Conservation (phyloP, 1,140 invertebrate genomes). For the Caenorhabditis latens region DNA sequence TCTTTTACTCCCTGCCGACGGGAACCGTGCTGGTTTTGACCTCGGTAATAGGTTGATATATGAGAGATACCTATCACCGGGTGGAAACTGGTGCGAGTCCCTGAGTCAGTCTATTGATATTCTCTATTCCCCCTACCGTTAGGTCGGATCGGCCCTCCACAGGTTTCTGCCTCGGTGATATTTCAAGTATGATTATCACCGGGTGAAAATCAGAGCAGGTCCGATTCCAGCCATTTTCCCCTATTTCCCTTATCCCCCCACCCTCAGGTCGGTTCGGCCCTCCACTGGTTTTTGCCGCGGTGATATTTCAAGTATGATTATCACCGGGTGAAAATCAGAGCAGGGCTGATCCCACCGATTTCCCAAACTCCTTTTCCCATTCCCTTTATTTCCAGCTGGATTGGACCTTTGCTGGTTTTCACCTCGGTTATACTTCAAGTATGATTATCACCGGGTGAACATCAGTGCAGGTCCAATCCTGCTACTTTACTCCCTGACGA, state of each 20-base stretch:
- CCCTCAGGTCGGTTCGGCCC: not conserved
- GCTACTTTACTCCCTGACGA: too few species aligned
- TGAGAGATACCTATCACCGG: too few species aligned
- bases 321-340: not conserved
- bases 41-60: too few species aligned
- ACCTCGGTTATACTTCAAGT: not conserved
- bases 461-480: not conserved
- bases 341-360: not conserved
- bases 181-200: slow-evolving; percentile 20
- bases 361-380: not conserved
- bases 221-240: not conserved
- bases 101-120: too few species aligned
- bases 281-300: not conserved
- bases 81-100: too few species aligned
- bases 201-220: not conserved
- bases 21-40: too few species aligned
- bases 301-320: not conserved
- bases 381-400: not conserved
- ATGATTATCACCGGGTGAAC: slow-evolving; percentile 9
- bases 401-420: not conserved
- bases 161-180: slow-evolving; percentile 8
- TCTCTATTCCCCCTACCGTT: not conserved
- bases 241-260: too few species aligned
- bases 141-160: not conserved
- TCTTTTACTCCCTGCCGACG: not conserved